These are phyloP conservation scores for Atherinomorus stipes DNA, from an alignment of 2,113 vertebrate species.

Conservation along the genomic window DNA sequence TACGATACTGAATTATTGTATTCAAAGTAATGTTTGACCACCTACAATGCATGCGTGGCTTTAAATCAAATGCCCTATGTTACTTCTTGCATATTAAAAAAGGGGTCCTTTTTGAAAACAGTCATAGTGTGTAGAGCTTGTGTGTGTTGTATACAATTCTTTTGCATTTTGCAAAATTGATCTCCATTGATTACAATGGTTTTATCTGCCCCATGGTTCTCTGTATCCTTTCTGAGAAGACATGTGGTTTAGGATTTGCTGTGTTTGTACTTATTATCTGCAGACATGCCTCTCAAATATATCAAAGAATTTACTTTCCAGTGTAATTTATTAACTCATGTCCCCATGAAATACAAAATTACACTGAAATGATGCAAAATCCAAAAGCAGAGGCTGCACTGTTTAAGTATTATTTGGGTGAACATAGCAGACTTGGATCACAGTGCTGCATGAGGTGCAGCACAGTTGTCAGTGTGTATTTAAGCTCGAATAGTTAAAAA, in stretches of 20 bases:
- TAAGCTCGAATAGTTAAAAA: conserved; percentile 22
- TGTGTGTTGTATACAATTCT: conserved; percentile 71
- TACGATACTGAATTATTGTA: conserved; percentile 58
- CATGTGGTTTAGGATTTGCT: conserved; percentile 53
- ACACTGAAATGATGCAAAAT: conserved; percentile 15
- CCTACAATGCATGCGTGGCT: conserved; percentile 79
- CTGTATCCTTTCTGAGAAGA: conserved; percentile 72
- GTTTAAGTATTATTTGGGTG: conserved; percentile 29
- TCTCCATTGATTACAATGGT: conserved; percentile 86
- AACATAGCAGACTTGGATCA: conserved; percentile 37
- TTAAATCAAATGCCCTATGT: conserved; percentile 78
- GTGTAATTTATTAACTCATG: conserved; percentile 28
- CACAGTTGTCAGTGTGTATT: background rate
- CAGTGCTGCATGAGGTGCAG: conserved; percentile 14
- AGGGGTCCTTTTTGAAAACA: conserved; percentile 55
- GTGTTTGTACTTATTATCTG: conserved; percentile 59
- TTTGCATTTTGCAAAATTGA: conserved; percentile 85
- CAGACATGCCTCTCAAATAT: conserved; percentile 57
- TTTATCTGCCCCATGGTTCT: conserved; percentile 60
- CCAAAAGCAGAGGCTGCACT: background rate
- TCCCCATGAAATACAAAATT: conserved; percentile 27
- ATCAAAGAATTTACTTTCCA: conserved; percentile 27
- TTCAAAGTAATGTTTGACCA: conserved; percentile 70
- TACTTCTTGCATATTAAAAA: conserved; percentile 69
- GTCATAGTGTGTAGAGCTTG: conserved; percentile 65